Evolutionary conservation across 2,113 vertebrate genomes (phyloP), one percentile per base, ranked within the genome.

Genomic region (Apodemus speciosus): DNA sequence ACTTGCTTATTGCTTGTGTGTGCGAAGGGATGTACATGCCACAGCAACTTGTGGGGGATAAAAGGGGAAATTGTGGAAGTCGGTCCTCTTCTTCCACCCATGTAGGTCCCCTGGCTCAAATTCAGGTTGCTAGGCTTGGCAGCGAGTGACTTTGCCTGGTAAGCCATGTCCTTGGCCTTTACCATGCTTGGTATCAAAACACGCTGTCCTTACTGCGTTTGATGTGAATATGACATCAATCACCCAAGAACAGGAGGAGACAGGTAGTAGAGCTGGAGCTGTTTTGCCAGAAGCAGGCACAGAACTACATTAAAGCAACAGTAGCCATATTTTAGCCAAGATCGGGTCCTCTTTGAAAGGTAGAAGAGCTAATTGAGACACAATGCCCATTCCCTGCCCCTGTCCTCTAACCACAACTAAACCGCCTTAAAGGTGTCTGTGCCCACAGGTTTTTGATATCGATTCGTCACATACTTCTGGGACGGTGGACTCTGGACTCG

Each of bases 241-340:
- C 85, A 53, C 23, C n/a, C 32, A 46, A 64, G 71, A 40, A 30
- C 32, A 56, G 43, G 68, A 94, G 56, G 23, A 66, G 23, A 0
- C 51, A 60, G 20, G 62, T 62, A 11, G 43, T 43, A 60, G 40
- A 38, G 18, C 91, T 89, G 71, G n/a, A 66, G n/a, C 56, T 85
- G 60, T 91, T 94, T 92, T 79, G 38, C 58, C 66, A 88, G 62
- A 43, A 94, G 38, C 72, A 88, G 66, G 7, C 16, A 40, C 93
- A 30, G 80, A 4, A 32, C 9, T 88, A 56, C 14, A 3, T 25
- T 79, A 38, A 58, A 3, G 40, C 4, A 25, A 46, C 66, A 16
- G 35, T 72, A 90, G 15, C 23, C 53, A 76, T 85, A 93, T 83
- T 35, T 56, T 32, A 94, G 51, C 25, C 16, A 83, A 8, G 18